Base-by-base conservation (phyloP, 2,797 vertebrate species). In the Vultur gryphus region DNA sequence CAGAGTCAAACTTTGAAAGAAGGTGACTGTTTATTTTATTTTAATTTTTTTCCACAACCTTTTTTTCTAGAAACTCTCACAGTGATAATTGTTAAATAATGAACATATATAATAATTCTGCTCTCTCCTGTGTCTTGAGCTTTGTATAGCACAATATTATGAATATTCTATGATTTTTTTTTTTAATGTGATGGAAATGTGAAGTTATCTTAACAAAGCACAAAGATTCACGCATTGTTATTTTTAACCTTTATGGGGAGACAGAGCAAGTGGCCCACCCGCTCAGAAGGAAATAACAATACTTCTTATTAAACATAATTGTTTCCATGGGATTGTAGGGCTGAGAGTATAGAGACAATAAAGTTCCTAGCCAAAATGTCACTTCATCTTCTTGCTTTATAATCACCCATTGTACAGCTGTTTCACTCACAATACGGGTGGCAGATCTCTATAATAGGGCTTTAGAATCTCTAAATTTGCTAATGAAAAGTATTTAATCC, bases 401-500 rank as follows among this genome's bases (percentile, higher is more conserved):
- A 95, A 96, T 96, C 37, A 0, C 67, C 70, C 51, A 70, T 75
- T 89, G 79, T 87, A 73, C 92, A 94, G 91, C 91, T 91, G 88
- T 62, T 97, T 46, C 5, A 4, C 67, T 90, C 77, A 26, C 87
- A 87, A 66, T 77, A 85, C 14, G 49, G 87, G 91, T 61, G 83
- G 89, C 95, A 94, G 90, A 85, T 93, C 83, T 80, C 94, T 91
- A 18, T 46, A 95, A 84, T 58, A 82, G 57, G 70, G 92, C 64
- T 96, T 93, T 85, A 70, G 89, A 93, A 94, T 78, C 80, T 57
- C 83, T 84, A 73, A 88, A 95, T 93, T 95, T 92, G 80, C 83
- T 96, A 96, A 97, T 93, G 95, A 84, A 93, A 95, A 93, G 84
- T 85, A 55, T 93, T 96, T 93, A 91, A 97, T 94, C 93, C 85